These are phyloP conservation scores for Euproctis similis DNA, from an alignment of 2,888 invertebrate genomes.

Conservation along the genomic window DNA sequence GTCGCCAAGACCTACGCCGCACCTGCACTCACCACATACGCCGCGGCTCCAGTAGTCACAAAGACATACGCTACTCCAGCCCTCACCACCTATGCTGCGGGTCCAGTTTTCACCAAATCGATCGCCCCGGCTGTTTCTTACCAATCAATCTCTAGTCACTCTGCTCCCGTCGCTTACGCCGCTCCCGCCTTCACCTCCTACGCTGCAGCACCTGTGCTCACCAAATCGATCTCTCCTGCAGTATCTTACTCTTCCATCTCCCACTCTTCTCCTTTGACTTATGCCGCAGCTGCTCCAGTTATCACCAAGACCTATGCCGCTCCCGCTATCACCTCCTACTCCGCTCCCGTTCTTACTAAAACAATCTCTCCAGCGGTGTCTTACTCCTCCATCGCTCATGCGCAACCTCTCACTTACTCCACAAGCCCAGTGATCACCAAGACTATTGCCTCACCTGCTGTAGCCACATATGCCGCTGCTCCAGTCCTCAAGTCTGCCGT, in stretches of 20 bases:
- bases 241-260: slow-evolving; percentile 18
- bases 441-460: slow-evolving; percentile 19
- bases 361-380: slow-evolving; percentile 27
- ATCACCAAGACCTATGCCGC: slow-evolving; percentile 10
- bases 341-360: slow-evolving; percentile 37
- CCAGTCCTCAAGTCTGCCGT: slow-evolving; percentile 40
- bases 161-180: slow-evolving; percentile 14
- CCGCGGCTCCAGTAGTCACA: slow-evolving; percentile 39
- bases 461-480: slow-evolving; percentile 32
- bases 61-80: slow-evolving; percentile 57
- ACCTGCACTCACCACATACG: slow-evolving; percentile 27
- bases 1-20: slow-evolving; percentile 21
- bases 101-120: slow-evolving; percentile 24
- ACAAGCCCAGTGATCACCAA: slow-evolving; percentile 25
- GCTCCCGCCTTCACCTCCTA: slow-evolving; percentile 36
- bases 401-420: slow-evolving; percentile 34
- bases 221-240: slow-evolving; percentile 10
- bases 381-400: slow-evolving; percentile 39
- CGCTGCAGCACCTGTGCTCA: slow-evolving; percentile 28
- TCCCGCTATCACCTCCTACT: slow-evolving; percentile 43
- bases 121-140: slow-evolving; percentile 17
- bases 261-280: slow-evolving; percentile 27
- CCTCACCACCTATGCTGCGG: slow-evolving; percentile 31
- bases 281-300: slow-evolving; percentile 24
- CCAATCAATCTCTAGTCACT: slow-evolving; percentile 21